A percentile compares a stretch with the other conserved stretches of the same genome.
Conservation (phyloP, 2,888 invertebrate genomes). For the Eupelmus urozonus region DNA sequence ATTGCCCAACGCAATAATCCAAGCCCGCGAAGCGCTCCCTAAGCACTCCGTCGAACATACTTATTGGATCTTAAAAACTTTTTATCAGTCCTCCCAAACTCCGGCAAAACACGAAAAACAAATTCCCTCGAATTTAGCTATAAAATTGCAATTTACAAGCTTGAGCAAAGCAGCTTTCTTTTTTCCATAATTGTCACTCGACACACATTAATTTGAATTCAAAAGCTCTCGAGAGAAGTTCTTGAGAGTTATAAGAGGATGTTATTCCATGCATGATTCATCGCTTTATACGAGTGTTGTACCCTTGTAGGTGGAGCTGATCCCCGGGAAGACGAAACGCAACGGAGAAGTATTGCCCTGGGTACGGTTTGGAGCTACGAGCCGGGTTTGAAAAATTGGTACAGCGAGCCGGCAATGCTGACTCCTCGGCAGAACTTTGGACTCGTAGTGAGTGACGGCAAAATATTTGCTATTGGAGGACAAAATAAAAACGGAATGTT, state of each 20-base stretch:
- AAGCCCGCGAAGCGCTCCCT: too few relatives aligned
- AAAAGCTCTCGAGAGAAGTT: conserved; percentile 6
- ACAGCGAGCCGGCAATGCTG: conserved; percentile 81
- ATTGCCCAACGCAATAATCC: too few relatives aligned
- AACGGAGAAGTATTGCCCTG: conserved; percentile 80
- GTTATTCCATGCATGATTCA: conserved; percentile 30
- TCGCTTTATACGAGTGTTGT: too few relatives aligned
- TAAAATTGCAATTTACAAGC: background rate
- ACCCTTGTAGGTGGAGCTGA: conserved; percentile 82
- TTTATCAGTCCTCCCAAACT: too few relatives aligned
- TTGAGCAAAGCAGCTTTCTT: background rate
- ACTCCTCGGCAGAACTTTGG: conserved; percentile 84
- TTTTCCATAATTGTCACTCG: conserved; percentile 13
- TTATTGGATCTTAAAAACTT: too few relatives aligned
- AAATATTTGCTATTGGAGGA: conserved; percentile 86
- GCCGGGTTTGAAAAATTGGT: conserved; percentile 83
- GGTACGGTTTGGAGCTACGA: conserved; percentile 85
- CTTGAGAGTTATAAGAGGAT: background rate
- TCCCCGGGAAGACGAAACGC: conserved; percentile 81
- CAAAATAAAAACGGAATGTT: conserved; percentile 82
- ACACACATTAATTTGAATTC: conserved; percentile 21
- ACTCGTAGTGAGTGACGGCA: conserved; percentile 82
- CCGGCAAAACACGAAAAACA: too few relatives aligned
- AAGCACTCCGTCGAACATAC: too few relatives aligned
- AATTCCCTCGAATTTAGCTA: background rate